These are phyloP conservation scores for Cassiopea andromeda DNA, from an alignment of 30 jellyfish, hydroid and myxozoan genomes.

Conservation along the genomic window DNA sequence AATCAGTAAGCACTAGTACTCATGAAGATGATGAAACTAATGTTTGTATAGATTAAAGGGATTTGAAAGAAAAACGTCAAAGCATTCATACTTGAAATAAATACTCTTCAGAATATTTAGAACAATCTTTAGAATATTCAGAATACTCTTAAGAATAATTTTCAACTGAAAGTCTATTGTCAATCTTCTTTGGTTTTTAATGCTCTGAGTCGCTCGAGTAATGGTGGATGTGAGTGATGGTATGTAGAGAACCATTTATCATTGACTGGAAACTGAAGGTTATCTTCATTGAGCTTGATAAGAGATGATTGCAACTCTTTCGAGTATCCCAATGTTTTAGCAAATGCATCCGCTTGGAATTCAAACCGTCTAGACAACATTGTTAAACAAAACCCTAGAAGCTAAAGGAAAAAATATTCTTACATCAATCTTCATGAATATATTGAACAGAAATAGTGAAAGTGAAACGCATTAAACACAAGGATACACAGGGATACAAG, in stretches of 20 bases:
- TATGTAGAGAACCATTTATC: constrained; percentile 89
- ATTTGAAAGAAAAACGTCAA: too few relatives aligned
- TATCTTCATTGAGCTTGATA: constrained; percentile 82
- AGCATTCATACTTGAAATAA: too few relatives aligned
- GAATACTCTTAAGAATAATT: too few relatives aligned
- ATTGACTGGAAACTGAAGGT: constrained; percentile 92
- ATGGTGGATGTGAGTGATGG: constrained; percentile 97
- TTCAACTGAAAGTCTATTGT: neutral
- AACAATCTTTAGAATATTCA: too few relatives aligned
- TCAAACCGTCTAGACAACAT: constrained; percentile 92
- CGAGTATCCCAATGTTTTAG: constrained; percentile 73
- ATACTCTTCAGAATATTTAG: too few relatives aligned
- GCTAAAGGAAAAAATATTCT: constrained; percentile 35
- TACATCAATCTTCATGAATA: neutral
- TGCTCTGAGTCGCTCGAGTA: constrained; percentile 90
- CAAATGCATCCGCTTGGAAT: constrained; percentile 97
- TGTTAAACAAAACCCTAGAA: constrained; percentile 88
- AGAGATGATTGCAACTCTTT: constrained; percentile 78
- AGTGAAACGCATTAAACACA: too few relatives aligned
- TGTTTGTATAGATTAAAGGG: too few relatives aligned
- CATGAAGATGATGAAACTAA: too few relatives aligned
- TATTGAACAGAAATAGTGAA: neutral
- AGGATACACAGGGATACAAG: too few relatives aligned
- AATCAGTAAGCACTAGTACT: too few relatives aligned
- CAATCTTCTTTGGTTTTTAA: constrained; percentile 67